Base-by-base conservation (phyloP, 2,888 invertebrate genomes). In the Archips xylosteana region DNA sequence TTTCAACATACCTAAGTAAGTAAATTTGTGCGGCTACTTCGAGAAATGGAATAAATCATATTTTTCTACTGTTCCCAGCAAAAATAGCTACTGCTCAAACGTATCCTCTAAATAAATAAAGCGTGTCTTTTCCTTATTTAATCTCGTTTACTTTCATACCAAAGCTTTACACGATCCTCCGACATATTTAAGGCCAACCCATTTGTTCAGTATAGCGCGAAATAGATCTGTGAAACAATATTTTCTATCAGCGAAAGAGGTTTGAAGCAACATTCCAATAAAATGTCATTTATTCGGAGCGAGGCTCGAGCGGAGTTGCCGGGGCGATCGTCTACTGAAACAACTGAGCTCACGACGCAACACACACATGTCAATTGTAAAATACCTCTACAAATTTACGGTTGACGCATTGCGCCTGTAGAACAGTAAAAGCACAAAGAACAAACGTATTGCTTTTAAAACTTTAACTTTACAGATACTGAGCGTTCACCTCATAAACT, bases 231-330 rank as follows among this genome's bases (percentile, higher is more conserved):
- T 80, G 78, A 81, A 81, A 82, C 77, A 81, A 79, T 80, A 78
- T 81, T 82, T 83, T 83, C 78, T 77, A 79, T 78, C 77, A 78
- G 73, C 66, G 76, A 77, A 80, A 78, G 80, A 83, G 82, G 80
- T 82, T 78, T 78, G 78, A 79, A 85, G 79, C 74, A 74, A 74
- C 81, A 83, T 83, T 83, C 79, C 81, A 83, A 84, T 84, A 82
- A 83, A 84, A 83, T 80, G 80, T 81, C 76, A 83, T 83, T 81
- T 78, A 80, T 78, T 79, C 77, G 77, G 78, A 63, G 62, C 47
- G 57, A 71, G 47, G 70, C 74, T 74, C 75, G 76, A 78, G 57
- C 57, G 23, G 32, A 57, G 76, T 68, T 57, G n/a, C 39, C 54
- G 49, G 32, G 32, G 68, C 57, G 63, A 68, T 71, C 71, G 42